Evolutionary conservation across 2,797 vertebrate species (phyloP).

Genomic region (Bovichtus variegatus): DNA sequence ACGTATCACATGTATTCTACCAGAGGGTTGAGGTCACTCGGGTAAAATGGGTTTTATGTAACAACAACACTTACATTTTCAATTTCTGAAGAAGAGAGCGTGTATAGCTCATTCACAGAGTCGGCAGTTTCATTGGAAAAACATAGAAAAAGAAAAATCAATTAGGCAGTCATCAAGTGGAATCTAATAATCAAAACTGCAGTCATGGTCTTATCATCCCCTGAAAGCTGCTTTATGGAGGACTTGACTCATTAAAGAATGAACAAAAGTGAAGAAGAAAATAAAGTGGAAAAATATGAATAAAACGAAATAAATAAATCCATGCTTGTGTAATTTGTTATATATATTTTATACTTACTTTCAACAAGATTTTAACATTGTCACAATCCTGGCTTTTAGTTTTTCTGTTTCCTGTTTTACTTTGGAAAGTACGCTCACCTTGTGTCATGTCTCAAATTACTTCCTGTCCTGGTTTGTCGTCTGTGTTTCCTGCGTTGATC

Average conservation of each 20-base stretch:
- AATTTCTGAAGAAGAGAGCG: neutral
- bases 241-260: neutral
- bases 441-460: too few relatives aligned
- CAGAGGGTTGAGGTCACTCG: neutral
- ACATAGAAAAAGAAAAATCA: too few relatives aligned
- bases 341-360: neutral
- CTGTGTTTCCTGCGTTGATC: too few relatives aligned
- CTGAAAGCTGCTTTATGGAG: neutral
- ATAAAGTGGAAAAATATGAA: neutral
- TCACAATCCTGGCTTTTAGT: too few relatives aligned
- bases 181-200: constrained; percentile 3
- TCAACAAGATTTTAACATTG: neutral
- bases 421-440: too few relatives aligned
- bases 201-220: neutral
- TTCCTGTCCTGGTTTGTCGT: too few relatives aligned
- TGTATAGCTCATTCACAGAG: neutral
- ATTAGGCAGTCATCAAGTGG: neutral
- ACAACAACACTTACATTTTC: constrained; percentile 1
- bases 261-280: neutral
- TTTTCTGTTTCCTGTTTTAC: too few relatives aligned
- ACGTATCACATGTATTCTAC: neutral
- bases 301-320: neutral
- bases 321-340: neutral
- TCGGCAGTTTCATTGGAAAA: neutral
- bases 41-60: neutral